Evolutionary conservation across 1,140 invertebrate species (phyloP).

Genomic region (Plectus sambesii): DNA sequence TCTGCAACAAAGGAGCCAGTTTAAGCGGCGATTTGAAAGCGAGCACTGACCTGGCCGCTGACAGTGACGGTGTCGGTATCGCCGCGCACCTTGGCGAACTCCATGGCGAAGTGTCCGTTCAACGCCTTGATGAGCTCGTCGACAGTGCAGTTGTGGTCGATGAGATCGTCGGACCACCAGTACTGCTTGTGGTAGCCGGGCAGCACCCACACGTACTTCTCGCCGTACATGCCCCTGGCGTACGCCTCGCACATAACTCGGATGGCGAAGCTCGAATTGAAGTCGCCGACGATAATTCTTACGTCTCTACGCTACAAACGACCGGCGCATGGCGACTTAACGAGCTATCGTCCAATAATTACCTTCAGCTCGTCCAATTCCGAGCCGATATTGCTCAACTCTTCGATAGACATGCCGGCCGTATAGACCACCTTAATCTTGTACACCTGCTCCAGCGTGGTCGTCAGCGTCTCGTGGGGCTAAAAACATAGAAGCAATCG

Average conservation of each 20-base stretch:
- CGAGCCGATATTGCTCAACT: slow-evolving; percentile 57
- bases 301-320: slow-evolving; percentile 61
- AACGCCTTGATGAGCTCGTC: slow-evolving; percentile 66
- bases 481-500: slow-evolving; percentile 39
- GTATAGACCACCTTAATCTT: slow-evolving; percentile 70
- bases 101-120: slow-evolving; percentile 78
- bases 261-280: slow-evolving; percentile 83
- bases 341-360: slow-evolving; percentile 17
- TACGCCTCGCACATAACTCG: slow-evolving; percentile 77
- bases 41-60: slow-evolving; percentile 69
- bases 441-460: slow-evolving; percentile 66
- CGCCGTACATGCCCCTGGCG: slow-evolving; percentile 61
- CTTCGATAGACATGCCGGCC: slow-evolving; percentile 75
- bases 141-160: slow-evolving; percentile 56
- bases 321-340: slow-evolving; percentile 46
- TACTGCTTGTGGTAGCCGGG: slow-evolving; percentile 67
- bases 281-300: slow-evolving; percentile 87
- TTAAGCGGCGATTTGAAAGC: slow-evolving; percentile 16
- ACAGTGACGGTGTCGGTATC: slow-evolving; percentile 68
- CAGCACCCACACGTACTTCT: slow-evolving; percentile 91
- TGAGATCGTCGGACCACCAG: slow-evolving; percentile 57
- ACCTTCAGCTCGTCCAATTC: slow-evolving; percentile 70
- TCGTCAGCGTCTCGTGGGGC: slow-evolving; percentile 81
- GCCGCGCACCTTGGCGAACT: slow-evolving; percentile 62
- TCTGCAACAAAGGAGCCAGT: not conserved